Conservation (phyloP, 2,888 invertebrate species). For the Caenorhabditis afra region DNA sequence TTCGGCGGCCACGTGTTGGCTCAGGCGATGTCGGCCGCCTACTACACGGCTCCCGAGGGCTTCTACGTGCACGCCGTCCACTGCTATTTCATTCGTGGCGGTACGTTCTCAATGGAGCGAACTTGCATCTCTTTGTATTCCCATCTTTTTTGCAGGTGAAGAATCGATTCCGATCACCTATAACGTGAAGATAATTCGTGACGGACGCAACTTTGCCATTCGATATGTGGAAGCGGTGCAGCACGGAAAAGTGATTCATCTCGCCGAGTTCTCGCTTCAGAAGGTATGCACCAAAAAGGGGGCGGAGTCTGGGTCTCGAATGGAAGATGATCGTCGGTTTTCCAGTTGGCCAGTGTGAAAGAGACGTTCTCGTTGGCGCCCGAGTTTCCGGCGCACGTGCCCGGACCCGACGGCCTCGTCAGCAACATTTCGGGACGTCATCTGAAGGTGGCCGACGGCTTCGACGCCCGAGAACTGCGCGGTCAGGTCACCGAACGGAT, state of each 20-base stretch:
- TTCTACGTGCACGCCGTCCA: conserved; percentile 74
- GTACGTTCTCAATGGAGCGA: conserved; percentile 20
- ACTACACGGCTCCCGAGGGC: conserved; percentile 72
- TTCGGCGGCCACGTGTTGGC: conserved; percentile 72
- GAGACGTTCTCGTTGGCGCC: conserved; percentile 68
- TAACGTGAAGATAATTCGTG: conserved; percentile 71
- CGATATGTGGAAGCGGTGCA: conserved; percentile 75
- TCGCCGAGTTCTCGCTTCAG: conserved; percentile 74
- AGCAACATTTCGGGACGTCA: conserved; percentile 65
- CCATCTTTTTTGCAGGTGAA: conserved; percentile 59
- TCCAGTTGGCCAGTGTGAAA: conserved; percentile 61
- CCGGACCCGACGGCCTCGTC: conserved; percentile 65
- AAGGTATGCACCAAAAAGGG: conserved; percentile 58
- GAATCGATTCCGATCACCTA: conserved; percentile 71
- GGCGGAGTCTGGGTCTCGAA: no score
- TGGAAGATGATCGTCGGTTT: neutral
- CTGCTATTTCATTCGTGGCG: conserved; percentile 74
- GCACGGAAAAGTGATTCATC: conserved; percentile 70
- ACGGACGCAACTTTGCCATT: conserved; percentile 74
- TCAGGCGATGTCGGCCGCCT: conserved; percentile 74
- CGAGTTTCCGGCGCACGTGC: conserved; percentile 66
- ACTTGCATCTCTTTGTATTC: no score
- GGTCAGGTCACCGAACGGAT: conserved; percentile 68
- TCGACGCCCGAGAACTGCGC: conserved; percentile 65
- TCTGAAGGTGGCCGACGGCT: conserved; percentile 60